Evolutionary conservation across 2,797 vertebrate genomes (phyloP).

Genomic region (Xenops minutus): DNA sequence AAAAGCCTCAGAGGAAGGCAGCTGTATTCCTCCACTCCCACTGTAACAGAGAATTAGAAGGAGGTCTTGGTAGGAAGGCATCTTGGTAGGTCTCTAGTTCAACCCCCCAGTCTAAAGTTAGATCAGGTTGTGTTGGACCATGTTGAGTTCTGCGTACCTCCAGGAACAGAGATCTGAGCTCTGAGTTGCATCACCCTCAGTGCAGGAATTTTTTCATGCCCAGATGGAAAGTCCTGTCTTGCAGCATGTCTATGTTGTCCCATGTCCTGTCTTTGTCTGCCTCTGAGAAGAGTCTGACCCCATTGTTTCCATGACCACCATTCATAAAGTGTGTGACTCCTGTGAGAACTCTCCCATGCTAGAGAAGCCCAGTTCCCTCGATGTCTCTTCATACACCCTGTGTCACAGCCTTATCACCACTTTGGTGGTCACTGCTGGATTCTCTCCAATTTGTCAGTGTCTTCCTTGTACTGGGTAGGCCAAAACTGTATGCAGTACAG

Average conservation of each 20-base stretch:
- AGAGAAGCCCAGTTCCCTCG: not conserved
- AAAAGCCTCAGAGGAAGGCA: not conserved
- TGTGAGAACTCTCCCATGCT: not conserved
- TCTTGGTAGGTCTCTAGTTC: not conserved
- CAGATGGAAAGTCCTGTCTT: not conserved
- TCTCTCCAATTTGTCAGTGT: not conserved
- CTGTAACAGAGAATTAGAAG: rapidly evolving
- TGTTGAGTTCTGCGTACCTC: not conserved
- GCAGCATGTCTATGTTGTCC: not conserved
- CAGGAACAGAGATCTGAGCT: not conserved
- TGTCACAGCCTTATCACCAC: not conserved
- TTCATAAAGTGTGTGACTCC: not conserved
- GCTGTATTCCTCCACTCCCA: not conserved
- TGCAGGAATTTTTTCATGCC: not conserved
- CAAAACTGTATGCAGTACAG: not conserved
- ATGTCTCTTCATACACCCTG: not conserved
- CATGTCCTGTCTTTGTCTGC: not conserved
- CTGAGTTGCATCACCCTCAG: rapidly evolving
- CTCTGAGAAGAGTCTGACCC: not conserved
- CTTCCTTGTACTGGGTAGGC: not conserved
- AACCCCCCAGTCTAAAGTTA: not conserved
- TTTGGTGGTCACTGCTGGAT: not conserved
- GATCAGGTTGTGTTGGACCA: not conserved
- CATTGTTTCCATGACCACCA: not conserved
- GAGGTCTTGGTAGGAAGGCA: not conserved